Conservation (phyloP, 2,113 vertebrate genomes). For the Scartelaos histophorus region DNA sequence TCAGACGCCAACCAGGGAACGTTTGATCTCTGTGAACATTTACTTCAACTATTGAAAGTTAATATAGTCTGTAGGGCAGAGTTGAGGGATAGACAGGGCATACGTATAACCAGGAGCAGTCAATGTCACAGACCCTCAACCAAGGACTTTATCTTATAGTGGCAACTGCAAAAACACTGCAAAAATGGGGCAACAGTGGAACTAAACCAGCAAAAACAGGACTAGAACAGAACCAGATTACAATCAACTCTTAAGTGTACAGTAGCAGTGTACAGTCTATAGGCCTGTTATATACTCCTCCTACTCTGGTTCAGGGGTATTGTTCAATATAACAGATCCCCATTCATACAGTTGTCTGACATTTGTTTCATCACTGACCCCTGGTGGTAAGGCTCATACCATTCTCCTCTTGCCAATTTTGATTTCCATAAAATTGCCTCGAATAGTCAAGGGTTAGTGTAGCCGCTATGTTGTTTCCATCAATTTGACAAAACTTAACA, state of each 20-base stretch:
- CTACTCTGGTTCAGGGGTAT: not conserved
- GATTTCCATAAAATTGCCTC: too few relatives aligned
- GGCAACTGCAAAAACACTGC: too few relatives aligned
- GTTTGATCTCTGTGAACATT: conserved; percentile 33
- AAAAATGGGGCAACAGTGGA: not conserved
- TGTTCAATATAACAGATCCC: not conserved
- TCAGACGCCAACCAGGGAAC: conserved; percentile 21
- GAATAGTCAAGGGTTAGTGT: too few relatives aligned
- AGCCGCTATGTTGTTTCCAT: not conserved
- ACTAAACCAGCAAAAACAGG: not conserved
- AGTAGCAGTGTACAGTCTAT: not conserved
- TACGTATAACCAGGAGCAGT: not conserved
- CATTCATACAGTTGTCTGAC: too few relatives aligned
- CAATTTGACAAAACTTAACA: not conserved
- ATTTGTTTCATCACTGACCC: too few relatives aligned
- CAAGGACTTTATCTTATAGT: not conserved
- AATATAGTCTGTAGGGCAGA: conserved; percentile 12
- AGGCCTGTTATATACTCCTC: not conserved
- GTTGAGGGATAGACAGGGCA: not conserved
- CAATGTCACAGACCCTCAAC: not conserved
- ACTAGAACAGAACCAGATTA: too few relatives aligned
- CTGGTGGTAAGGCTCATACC: too few relatives aligned
- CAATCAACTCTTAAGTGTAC: too few relatives aligned
- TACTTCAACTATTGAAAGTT: conserved; percentile 27
- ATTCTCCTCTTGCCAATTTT: too few relatives aligned